Percentiles rank a stretch among this genome's conserved stretches.
Conservation (phyloP, 2,888 invertebrate species). For the Nomada goodeniana region DNA sequence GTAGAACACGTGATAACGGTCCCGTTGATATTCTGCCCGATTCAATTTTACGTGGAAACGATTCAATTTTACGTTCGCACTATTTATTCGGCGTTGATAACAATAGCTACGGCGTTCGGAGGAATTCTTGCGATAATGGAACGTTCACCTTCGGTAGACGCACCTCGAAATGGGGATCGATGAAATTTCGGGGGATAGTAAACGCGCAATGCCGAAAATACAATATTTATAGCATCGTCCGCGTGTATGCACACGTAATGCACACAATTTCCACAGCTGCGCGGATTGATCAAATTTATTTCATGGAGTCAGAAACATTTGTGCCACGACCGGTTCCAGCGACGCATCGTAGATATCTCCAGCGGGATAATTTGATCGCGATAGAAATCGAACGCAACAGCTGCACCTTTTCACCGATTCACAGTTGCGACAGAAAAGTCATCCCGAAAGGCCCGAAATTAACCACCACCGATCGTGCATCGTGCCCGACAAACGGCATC, state of each 20-base stretch:
- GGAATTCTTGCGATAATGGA: not conserved
- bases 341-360: too few relatives aligned
- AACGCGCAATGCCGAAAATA: too few relatives aligned
- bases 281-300: too few relatives aligned
- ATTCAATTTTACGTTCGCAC: too few relatives aligned
- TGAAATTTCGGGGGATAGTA: not conserved
- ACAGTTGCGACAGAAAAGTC: not conserved
- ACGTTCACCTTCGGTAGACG: not conserved
- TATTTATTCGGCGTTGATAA: constrained; percentile 38
- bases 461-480: not conserved
- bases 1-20: constrained; percentile 40
- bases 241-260: too few relatives aligned
- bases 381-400: too few relatives aligned
- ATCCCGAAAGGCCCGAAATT: not conserved
- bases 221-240: too few relatives aligned
- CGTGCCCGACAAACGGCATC: not conserved
- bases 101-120: constrained; percentile 5
- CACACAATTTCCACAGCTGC: too few relatives aligned
- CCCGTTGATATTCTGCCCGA: constrained; percentile 33
- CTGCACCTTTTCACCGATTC: too few relatives aligned
- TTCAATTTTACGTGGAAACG: constrained; percentile 15
- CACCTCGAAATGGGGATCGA: not conserved
- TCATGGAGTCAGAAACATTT: too few relatives aligned
- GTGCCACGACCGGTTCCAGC: too few relatives aligned
- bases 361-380: too few relatives aligned